These are phyloP conservation scores for Drosophila orena DNA, from an alignment of 1,140 invertebrate species.

Conservation along the genomic window DNA sequence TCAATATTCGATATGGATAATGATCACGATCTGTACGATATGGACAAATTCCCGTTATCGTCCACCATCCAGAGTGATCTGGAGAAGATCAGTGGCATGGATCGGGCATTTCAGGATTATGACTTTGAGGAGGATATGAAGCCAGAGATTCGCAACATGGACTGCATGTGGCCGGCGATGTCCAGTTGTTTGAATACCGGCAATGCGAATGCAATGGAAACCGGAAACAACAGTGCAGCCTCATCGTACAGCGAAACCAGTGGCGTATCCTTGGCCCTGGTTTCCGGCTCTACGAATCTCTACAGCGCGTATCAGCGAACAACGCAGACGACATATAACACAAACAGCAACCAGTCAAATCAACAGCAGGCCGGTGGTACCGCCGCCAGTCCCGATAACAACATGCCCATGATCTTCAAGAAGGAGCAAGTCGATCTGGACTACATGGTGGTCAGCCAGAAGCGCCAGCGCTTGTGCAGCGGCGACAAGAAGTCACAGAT, in stretches of 20 bases:
- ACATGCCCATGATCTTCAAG: slow-evolving; percentile 32
- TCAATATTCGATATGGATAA: background rate
- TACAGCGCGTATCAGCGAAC: slow-evolving; percentile 7
- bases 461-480: slow-evolving; percentile 26
- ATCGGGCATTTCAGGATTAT: background rate
- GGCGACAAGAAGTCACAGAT: slow-evolving; percentile 6
- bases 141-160: slow-evolving; percentile 52
- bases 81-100: background rate
- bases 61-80: slow-evolving; percentile 45
- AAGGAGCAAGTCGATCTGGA: slow-evolving; percentile 27
- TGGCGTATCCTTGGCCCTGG: slow-evolving; percentile 51
- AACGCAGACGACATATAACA: slow-evolving; percentile 4
- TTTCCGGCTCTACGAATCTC: slow-evolving; percentile 33
- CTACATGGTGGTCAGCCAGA: slow-evolving; percentile 7
- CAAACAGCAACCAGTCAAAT: slow-evolving; percentile 9
- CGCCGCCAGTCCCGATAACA: background rate
- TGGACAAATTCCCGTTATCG: background rate
- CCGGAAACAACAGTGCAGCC: slow-evolving; percentile 43
- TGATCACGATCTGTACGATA: background rate
- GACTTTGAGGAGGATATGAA: slow-evolving; percentile 31
- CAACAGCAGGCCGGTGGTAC: background rate
- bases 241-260: slow-evolving; percentile 65
- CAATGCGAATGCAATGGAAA: background rate
- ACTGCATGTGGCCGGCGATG: slow-evolving; percentile 67
- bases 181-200: slow-evolving; percentile 5